phyloP scores from a whole-genome alignment of 2,797 vertebrate species.

The Acipenser ruthenus region DNA sequence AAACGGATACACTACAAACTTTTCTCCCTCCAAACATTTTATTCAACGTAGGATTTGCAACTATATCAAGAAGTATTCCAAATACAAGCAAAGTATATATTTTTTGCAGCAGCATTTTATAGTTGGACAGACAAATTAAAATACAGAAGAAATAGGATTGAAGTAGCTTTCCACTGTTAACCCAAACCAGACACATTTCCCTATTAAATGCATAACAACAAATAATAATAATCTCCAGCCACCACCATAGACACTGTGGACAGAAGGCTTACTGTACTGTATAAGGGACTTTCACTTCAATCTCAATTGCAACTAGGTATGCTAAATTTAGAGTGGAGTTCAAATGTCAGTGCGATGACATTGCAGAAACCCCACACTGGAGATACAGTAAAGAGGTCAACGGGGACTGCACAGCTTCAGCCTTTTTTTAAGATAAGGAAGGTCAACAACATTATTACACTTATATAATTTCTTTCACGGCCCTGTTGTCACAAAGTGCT shows the following conservation, averaged over 20 bases:
- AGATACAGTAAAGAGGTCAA: constrained; percentile 19
- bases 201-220: too few species aligned
- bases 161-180: too few species aligned
- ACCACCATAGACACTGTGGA: too few species aligned
- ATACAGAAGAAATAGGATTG: too few species aligned
- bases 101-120: not conserved
- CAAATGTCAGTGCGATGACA: constrained; percentile 50
- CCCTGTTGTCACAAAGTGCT: too few species aligned
- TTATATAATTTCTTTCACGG: too few species aligned
- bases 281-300: not conserved
- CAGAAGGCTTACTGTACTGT: too few species aligned
- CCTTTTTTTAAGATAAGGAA: too few species aligned
- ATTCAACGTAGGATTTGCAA: constrained; percentile 24
- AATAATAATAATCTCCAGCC: too few species aligned
- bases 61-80: constrained; percentile 28
- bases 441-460: too few species aligned
- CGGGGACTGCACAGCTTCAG: constrained; percentile 5
- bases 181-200: too few species aligned
- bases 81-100: not conserved
- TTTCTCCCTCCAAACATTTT: constrained; percentile 20
- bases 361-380: constrained; percentile 51
- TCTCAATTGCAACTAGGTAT: not conserved
- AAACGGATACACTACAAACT: constrained; percentile 24
- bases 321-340: not conserved
- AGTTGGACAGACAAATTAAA: too few species aligned